phyloP scores from a whole-genome alignment of 2,888 invertebrate species.

The Phyto melanocephala region DNA sequence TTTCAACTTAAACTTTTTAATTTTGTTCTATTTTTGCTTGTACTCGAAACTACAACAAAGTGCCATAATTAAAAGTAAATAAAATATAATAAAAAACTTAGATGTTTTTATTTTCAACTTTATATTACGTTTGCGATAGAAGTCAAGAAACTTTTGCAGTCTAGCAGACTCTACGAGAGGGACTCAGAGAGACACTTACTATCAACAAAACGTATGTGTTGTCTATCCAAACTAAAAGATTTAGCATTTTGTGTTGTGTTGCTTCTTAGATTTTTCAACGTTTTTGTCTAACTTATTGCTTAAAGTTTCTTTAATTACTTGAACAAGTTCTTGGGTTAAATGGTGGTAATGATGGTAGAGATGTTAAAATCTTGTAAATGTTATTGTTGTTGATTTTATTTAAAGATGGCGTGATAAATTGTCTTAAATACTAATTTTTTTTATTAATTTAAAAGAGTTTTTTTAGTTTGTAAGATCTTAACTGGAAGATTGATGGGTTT shows the following conservation, averaged over 20 bases:
- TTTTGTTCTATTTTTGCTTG: conserved; percentile 12
- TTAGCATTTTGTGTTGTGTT: conserved; percentile 5
- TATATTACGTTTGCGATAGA: neutral
- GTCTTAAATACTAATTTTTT: conserved; percentile 31
- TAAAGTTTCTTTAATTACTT: conserved; percentile 52
- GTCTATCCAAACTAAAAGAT: neutral
- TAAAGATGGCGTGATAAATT: conserved; percentile 42
- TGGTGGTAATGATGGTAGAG: conserved; percentile 17
- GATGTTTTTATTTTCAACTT: neutral
- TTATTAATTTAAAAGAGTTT: neutral
- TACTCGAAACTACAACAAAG: conserved; percentile 29
- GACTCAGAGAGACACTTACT: neutral
- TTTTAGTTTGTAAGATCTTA: neutral
- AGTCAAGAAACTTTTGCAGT: neutral
- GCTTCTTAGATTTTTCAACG: too few species aligned
- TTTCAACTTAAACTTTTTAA: neutral
- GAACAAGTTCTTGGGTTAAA: conserved; percentile 54
- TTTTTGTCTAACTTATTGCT: neutral
- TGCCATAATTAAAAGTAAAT: conserved; percentile 35
- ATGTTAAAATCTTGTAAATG: conserved; percentile 19
- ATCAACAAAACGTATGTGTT: conserved; percentile 33
- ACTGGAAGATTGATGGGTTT: neutral
- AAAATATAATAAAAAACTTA: neutral
- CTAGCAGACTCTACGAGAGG: neutral
- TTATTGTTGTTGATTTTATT: neutral